Evolutionary conservation across 2,888 invertebrate species (phyloP), one percentile per base, ranked within the genome.

Genomic region (Zaprionus obscuricornis): DNA sequence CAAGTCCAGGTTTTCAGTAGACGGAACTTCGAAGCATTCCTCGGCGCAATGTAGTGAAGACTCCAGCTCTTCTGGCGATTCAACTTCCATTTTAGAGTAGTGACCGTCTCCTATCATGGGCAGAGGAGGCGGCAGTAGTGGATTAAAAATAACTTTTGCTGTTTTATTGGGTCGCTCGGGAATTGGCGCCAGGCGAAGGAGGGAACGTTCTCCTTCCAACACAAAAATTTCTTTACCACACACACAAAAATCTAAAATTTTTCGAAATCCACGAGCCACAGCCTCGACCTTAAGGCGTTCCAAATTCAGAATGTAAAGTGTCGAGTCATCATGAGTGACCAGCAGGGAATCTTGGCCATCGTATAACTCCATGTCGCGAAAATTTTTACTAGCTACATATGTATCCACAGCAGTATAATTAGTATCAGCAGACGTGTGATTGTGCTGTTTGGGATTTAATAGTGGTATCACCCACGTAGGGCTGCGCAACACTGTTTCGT

Each of bases 261-360:
- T 92, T 64, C 92, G 91, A 58, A 94, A 91, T 42, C 93, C 92
- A 51, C 92, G 93, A 13, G 95, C 93, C 2, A 92, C 92, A 0
- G 93, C 93, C 40, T 94, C 91, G 7, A 96, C 93, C 40, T 92
- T 92, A 60, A 94, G 91, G 49, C 92, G 92, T 29, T 92, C 90
- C 14, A 96, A 94, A 91, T 97, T 95, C 29, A 97, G 91, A 40
- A 97, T 92, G 79, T 95, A 95, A 20, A 97, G 91, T 42, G 93
- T 89, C 54, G 92, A 92, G 27, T 93, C 93, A 88, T 94, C 94
- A 90, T 95, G 94, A 0, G 96, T 94, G 20, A 97, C 92, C 17
- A 97, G 91, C 82, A 94, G 92, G 54, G 93, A 92, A 16, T 95
- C 94, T 4, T 69, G 62, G 2, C 71, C 74, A 37, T 92, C 92